These are phyloP conservation scores for Lathamus discolor DNA, from an alignment of 2,113 vertebrate species.

Conservation along the genomic window DNA sequence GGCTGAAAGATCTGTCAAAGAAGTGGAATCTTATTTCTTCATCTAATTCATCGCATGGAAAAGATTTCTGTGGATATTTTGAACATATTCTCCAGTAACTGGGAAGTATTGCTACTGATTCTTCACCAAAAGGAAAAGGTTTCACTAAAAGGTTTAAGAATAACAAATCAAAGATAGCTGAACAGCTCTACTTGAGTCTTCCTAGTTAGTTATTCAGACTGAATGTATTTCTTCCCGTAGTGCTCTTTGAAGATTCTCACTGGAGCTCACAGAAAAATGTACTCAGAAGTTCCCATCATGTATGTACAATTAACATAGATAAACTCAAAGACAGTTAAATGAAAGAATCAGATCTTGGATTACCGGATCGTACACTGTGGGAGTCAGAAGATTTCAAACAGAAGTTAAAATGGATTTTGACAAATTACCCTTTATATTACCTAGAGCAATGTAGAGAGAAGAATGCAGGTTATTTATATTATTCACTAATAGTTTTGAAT, in stretches of 20 bases:
- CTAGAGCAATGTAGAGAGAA: background rate
- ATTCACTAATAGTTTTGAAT: background rate
- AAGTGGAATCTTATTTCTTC: background rate
- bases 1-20: background rate
- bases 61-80: background rate
- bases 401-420: background rate
- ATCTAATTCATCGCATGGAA: background rate
- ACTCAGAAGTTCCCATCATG: background rate
- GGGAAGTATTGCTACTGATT: background rate
- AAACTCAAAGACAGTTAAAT: background rate
- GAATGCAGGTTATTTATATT: background rate
- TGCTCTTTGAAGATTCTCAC: background rate
- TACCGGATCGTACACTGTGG: background rate
- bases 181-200: background rate
- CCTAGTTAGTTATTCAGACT: background rate
- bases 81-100: background rate
- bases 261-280: background rate
- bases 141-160: background rate
- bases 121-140: background rate
- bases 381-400: background rate
- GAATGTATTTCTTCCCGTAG: background rate
- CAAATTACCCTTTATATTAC: background rate
- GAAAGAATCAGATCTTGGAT: background rate
- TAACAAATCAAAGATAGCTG: background rate
- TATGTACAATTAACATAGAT: background rate